A percentile compares a stretch with the other conserved stretches of the same genome.
These are phyloP conservation scores for Gallinago solitaria DNA, from an alignment of 2,797 vertebrate genomes.

Conservation along the genomic window DNA sequence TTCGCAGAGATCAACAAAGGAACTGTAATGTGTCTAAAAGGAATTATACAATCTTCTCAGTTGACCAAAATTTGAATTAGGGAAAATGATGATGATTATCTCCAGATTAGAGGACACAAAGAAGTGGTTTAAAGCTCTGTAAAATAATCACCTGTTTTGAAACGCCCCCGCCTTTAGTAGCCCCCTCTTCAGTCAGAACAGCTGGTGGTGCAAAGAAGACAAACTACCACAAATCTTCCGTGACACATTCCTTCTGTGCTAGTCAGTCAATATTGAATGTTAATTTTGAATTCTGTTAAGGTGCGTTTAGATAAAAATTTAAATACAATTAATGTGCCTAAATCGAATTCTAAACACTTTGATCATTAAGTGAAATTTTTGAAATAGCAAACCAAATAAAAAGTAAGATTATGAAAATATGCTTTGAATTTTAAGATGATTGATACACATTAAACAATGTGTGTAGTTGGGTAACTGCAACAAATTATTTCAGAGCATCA, in stretches of 20 bases:
- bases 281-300: background rate
- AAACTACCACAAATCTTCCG: background rate
- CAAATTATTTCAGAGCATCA: background rate
- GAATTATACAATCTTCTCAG: background rate
- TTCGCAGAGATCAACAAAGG: background rate
- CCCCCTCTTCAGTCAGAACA: background rate
- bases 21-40: background rate
- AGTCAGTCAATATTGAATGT: background rate
- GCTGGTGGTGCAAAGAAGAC: background rate
- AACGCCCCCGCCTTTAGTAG: background rate
- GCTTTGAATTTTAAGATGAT: background rate
- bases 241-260: rapidly evolving
- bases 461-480: background rate
- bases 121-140: background rate
- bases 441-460: background rate
- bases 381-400: background rate
- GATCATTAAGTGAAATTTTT: background rate
- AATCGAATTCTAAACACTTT: background rate
- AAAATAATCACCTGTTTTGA: background rate
- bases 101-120: background rate
- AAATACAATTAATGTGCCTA: background rate
- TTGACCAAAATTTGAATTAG: background rate
- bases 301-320: background rate
- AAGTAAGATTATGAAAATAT: background rate
- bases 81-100: background rate